Evolutionary conservation across 2,888 invertebrate species (phyloP).

Genomic region (Chrysina gloriosa): DNA sequence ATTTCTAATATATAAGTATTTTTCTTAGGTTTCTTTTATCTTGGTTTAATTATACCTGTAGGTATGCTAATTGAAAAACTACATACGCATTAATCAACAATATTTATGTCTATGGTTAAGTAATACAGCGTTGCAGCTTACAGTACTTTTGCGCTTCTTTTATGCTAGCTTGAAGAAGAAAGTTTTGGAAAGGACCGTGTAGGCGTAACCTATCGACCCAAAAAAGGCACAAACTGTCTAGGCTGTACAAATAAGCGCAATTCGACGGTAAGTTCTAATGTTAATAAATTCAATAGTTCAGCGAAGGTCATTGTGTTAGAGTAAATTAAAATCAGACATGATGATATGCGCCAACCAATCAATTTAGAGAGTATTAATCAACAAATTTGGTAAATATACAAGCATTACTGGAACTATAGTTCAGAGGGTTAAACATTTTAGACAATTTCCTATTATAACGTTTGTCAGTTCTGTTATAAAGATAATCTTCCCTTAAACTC

Average conservation of each 20-base stretch:
- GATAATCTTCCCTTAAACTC: neutral
- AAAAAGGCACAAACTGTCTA: slow-evolving; percentile 74
- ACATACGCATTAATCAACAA: neutral
- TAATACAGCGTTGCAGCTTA: slow-evolving; percentile 33
- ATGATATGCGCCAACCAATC: too few species aligned
- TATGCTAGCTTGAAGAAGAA: slow-evolving; percentile 67
- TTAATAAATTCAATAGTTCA: too few species aligned
- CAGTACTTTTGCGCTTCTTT: slow-evolving; percentile 57
- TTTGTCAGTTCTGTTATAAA: neutral
- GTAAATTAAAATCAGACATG: too few species aligned
- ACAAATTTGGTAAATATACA: neutral
- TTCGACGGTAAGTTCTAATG: slow-evolving; percentile 76
- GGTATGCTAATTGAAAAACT: neutral
- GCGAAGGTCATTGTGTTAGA: too few species aligned
- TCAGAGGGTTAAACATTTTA: too few species aligned
- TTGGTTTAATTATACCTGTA: neutral
- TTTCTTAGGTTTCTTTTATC: neutral
- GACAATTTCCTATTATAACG: too few species aligned
- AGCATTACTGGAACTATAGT: too few species aligned
- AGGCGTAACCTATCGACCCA: slow-evolving; percentile 77
- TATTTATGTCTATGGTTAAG: neutral
- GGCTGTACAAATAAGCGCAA: slow-evolving; percentile 80
- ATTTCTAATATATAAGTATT: neutral
- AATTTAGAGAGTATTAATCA: too few species aligned
- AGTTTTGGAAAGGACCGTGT: slow-evolving; percentile 65